These are phyloP conservation scores for Xiphydria camelus DNA, from an alignment of 2,888 invertebrate species.

Conservation along the genomic window DNA sequence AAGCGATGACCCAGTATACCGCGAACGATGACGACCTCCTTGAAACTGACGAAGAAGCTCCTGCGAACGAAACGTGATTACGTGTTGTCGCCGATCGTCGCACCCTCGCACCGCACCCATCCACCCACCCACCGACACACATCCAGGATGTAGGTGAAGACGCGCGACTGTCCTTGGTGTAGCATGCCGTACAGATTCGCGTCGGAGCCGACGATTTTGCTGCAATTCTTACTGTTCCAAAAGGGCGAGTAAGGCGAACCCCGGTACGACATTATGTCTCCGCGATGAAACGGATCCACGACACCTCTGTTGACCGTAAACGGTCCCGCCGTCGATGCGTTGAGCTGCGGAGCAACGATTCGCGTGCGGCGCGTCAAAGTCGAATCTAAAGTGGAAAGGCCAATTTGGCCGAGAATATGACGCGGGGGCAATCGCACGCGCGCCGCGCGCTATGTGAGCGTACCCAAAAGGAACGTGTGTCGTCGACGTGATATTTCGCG, in stretches of 20 bases:
- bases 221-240: conserved; percentile 60
- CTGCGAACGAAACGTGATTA: too few species aligned
- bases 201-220: conserved; percentile 63
- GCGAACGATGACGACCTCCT: conserved; percentile 51
- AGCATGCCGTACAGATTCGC: conserved; percentile 62
- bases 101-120: too few species aligned
- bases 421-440: too few species aligned
- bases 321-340: conserved; percentile 61
- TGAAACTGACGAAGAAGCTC: conserved; percentile 58
- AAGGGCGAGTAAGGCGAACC: conserved; percentile 45
- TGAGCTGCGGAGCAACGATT: conserved; percentile 56
- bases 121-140: conserved; percentile 63
- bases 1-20: conserved; percentile 61
- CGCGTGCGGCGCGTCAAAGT: too few species aligned
- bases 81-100: too few species aligned
- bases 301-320: conserved; percentile 63
- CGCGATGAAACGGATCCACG: conserved; percentile 59
- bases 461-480: too few species aligned
- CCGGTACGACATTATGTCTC: conserved; percentile 60
- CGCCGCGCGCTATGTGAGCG: too few species aligned
- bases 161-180: conserved; percentile 48
- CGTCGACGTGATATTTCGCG: too few species aligned
- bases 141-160: conserved; percentile 63
- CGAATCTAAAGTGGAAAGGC: too few species aligned
- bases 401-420: too few species aligned